Evolutionary conservation across 2,797 vertebrate species (phyloP).

Genomic region (Mormyrops boulengeri): DNA sequence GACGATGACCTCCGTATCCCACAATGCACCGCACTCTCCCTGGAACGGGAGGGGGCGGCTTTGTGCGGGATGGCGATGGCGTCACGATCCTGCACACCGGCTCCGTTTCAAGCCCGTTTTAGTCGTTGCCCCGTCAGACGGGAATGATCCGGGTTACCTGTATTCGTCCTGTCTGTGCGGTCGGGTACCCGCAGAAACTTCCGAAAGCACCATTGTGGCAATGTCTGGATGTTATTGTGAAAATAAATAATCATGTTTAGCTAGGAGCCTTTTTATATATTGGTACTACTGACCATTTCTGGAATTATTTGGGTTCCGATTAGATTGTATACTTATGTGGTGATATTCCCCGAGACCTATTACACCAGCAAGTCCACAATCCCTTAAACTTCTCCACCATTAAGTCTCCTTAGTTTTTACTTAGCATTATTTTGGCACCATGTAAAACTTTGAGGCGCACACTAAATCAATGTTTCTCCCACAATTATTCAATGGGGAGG

Average conservation of each 20-base stretch:
- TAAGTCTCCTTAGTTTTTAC: not conserved
- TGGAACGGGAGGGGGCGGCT: conserved; percentile 30
- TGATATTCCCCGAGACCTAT: not conserved
- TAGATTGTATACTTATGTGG: not conserved
- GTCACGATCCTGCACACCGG: not conserved
- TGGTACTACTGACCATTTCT: not conserved
- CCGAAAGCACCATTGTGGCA: not conserved
- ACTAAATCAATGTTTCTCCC: not conserved
- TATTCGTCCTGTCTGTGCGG: not conserved
- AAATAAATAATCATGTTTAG: not conserved
- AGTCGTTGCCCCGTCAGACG: not conserved
- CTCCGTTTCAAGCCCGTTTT: not conserved
- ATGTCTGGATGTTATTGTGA: not conserved
- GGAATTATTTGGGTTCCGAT: not conserved
- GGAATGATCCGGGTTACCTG: not conserved
- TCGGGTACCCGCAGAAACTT: not conserved
- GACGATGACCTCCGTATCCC: conserved; percentile 48
- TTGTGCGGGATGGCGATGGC: not conserved
- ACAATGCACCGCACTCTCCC: conserved; percentile 49
- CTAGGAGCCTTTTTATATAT: not conserved
- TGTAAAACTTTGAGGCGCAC: not conserved
- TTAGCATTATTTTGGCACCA: not conserved
- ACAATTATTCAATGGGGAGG: not conserved
- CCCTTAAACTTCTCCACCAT: not conserved
- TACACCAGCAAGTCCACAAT: not conserved